phyloP scores from a whole-genome alignment of 2,113 vertebrate species.

The Tichodroma muraria region DNA sequence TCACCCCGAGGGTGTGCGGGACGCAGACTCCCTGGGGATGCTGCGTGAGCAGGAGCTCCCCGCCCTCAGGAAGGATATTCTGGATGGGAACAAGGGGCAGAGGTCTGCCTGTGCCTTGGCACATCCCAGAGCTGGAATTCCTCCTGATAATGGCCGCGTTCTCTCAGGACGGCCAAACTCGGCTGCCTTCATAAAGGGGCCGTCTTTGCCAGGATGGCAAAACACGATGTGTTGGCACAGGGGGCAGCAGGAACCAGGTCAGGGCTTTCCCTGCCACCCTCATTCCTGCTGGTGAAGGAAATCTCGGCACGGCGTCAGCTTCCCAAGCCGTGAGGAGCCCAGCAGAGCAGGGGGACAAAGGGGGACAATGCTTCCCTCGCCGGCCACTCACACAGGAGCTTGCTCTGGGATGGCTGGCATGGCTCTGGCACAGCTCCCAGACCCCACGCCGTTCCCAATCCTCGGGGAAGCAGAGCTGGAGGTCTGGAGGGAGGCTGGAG shows the following conservation, averaged over 20 bases:
- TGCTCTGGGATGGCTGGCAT: background rate
- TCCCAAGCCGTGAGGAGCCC: accelerated
- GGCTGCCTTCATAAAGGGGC: background rate
- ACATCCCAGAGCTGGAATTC: background rate
- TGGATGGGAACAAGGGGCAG: background rate
- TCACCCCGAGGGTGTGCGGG: background rate
- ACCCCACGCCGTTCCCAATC: accelerated
- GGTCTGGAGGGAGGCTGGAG: background rate
- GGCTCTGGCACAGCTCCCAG: background rate
- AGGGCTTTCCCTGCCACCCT: background rate
- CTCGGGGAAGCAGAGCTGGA: accelerated
- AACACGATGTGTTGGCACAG: background rate
- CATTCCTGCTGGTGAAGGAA: background rate
- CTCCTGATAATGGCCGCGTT: background rate
- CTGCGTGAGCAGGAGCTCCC: background rate
- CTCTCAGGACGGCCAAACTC: background rate
- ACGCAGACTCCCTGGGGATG: background rate
- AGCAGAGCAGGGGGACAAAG: background rate
- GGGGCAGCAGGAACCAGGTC: background rate
- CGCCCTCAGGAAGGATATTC: background rate
- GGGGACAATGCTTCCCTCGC: accelerated
- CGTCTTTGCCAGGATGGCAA: background rate
- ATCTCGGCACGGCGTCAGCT: accelerated
- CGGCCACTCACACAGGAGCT: background rate
- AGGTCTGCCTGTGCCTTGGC: background rate